Conservation (phyloP, 2,113 vertebrate genomes). For the Chinchilla lanigera region DNA sequence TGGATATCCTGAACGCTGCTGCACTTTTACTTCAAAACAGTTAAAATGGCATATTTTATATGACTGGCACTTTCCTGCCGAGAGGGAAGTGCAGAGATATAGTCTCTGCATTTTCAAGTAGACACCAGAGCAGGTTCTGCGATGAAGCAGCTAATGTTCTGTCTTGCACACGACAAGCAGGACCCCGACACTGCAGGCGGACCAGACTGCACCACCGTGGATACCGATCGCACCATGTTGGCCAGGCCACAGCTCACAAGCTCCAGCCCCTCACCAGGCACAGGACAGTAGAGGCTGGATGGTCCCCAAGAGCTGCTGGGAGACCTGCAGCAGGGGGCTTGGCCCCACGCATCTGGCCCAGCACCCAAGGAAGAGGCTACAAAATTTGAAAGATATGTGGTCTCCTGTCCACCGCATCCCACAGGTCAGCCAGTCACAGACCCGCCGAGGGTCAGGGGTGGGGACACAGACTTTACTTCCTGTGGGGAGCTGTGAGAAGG, state of each 20-base stretch:
- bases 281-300: neutral
- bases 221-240: neutral
- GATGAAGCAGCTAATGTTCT: neutral
- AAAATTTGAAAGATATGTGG: too few relatives aligned
- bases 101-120: neutral
- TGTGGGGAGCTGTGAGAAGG: rapidly evolving
- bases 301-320: rapidly evolving
- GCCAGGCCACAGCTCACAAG: neutral
- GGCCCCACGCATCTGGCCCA: neutral
- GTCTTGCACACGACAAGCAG: neutral
- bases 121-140: neutral
- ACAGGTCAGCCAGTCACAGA: neutral
- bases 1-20: rapidly evolving
- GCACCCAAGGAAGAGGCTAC: neutral
- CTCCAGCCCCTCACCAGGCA: neutral
- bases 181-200: neutral
- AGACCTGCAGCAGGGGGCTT: too few relatives aligned
- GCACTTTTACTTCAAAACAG: rapidly evolving
- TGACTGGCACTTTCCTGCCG: neutral
- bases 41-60: too few relatives aligned
- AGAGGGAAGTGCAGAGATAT: neutral
- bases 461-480: neutral
- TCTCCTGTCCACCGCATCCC: neutral
- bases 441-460: too few relatives aligned
- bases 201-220: neutral